Evolutionary conservation across 2,888 invertebrate genomes (phyloP), one percentile per base, ranked within the genome.

Genomic region (Gonocerus acuteangulatus): DNA sequence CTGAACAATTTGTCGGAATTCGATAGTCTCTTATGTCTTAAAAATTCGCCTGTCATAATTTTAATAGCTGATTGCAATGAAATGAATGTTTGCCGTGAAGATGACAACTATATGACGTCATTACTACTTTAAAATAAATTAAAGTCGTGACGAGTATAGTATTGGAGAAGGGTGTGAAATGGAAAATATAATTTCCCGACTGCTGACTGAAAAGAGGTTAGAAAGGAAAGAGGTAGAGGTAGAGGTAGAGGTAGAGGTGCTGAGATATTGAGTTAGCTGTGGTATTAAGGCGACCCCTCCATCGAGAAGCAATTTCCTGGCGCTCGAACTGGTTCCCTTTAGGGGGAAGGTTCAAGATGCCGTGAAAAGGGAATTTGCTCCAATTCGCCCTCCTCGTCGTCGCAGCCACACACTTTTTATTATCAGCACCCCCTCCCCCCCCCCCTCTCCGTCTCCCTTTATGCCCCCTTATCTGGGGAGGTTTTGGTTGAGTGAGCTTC

Each of bases 271-370:
- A 54, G 54, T 23, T 42, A 54, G 54, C 54, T 39, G 39, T 15
- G 42, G 42, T 54, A 54, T 54, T 54, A 54, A 42, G 42, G 52
- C 45, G 47, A 34, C 48, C 57, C 49, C 48, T 48, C 62, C 62
- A 65, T 65, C 65, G 65, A 61, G 58, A 65, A 65, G 63, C 65
- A 65, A 65, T 65, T 63, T 65, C 65, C 65, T 61, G 56, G 56
- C 48, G 39, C 39, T n/a, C 27, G 39, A 11, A n/a, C 39, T 11
- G 39, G 39, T n/a, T n/a, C n/a, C n/a, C 15, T 39, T n/a, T 48
- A 56, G 57, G 60, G 18, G 48, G 63, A 34, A 15, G 51, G 61
- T 58, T 61, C 61, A 62, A 62, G 64, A 64, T 62, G 61, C 57
- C 61, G 61, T 64, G 64, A 64, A 62, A 62, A 57, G 60, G 59